phyloP scores from a whole-genome alignment of 30 jellyfish, hydroid and myxozoan genomes.

The Pseudorhiza aurosa region DNA sequence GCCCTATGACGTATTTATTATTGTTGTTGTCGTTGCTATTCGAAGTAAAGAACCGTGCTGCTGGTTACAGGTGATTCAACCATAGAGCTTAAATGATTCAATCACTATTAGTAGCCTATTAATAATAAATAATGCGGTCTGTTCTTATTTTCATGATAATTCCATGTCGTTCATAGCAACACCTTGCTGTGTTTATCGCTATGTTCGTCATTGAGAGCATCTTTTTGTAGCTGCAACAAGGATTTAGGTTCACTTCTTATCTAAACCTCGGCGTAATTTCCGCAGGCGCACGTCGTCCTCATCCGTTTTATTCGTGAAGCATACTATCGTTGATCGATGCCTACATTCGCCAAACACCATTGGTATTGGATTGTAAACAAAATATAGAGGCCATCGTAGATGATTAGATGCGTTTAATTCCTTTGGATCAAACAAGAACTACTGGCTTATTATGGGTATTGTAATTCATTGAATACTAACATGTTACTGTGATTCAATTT shows the following conservation, averaged over 20 bases:
- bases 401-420: too few relatives aligned
- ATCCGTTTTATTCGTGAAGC: too few relatives aligned
- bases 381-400: too few relatives aligned
- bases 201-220: background rate
- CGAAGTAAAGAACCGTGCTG: background rate
- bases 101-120: constrained; percentile 56
- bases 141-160: constrained; percentile 2
- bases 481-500: too few relatives aligned
- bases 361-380: too few relatives aligned
- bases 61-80: constrained; percentile 52
- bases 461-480: too few relatives aligned
- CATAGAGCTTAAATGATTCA: constrained; percentile 42
- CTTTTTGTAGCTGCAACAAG: background rate
- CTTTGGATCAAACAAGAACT: too few relatives aligned
- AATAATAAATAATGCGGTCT: constrained; percentile 52
- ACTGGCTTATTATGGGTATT: too few relatives aligned
- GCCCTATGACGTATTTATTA: background rate
- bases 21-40: constrained; percentile 14
- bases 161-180: constrained; percentile 47
- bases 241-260: background rate
- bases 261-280: too few relatives aligned
- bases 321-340: too few relatives aligned
- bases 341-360: too few relatives aligned
- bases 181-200: background rate
- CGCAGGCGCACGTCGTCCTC: too few relatives aligned